These are phyloP conservation scores for Beroe ovata DNA, from an alignment of 37 sponge, comb jelly and placozoan genomes.

Conservation along the genomic window DNA sequence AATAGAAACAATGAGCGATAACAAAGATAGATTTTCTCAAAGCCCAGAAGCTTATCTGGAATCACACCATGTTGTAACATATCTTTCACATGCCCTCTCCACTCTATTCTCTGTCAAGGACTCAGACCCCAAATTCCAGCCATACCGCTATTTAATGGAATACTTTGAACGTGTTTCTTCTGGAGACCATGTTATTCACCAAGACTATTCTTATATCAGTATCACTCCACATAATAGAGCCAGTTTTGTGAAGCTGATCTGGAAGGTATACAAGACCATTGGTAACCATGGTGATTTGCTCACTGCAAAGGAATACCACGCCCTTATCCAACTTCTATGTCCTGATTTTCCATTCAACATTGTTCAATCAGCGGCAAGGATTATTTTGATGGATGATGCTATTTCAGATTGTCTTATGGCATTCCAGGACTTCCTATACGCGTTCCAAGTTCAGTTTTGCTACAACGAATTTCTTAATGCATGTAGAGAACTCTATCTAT, in stretches of 20 bases:
- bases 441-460: constrained; percentile 78
- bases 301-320: constrained; percentile 72
- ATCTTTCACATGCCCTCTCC: constrained; percentile 73
- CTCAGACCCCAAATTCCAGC: constrained; percentile 75
- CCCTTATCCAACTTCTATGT: constrained; percentile 74
- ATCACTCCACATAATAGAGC: constrained; percentile 82
- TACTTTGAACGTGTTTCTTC: constrained; percentile 75
- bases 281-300: constrained; percentile 68
- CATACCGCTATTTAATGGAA: constrained; percentile 72
- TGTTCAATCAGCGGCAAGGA: constrained; percentile 61
- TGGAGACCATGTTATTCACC: constrained; percentile 77
- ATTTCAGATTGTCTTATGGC: constrained; percentile 67
- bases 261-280: constrained; percentile 70
- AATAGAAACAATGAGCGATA: constrained; percentile 35
- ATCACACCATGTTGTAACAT: constrained; percentile 76
- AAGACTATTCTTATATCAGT: constrained; percentile 74
- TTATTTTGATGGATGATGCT: constrained; percentile 65
- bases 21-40: constrained; percentile 37
- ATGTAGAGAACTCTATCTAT: constrained; percentile 67
- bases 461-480: constrained; percentile 75
- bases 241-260: constrained; percentile 73
- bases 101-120: constrained; percentile 70
- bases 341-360: constrained; percentile 73
- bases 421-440: constrained; percentile 75
- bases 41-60: constrained; percentile 72